Conservation (phyloP, 2,113 vertebrate species). For the Macroglossus sobrinus region DNA sequence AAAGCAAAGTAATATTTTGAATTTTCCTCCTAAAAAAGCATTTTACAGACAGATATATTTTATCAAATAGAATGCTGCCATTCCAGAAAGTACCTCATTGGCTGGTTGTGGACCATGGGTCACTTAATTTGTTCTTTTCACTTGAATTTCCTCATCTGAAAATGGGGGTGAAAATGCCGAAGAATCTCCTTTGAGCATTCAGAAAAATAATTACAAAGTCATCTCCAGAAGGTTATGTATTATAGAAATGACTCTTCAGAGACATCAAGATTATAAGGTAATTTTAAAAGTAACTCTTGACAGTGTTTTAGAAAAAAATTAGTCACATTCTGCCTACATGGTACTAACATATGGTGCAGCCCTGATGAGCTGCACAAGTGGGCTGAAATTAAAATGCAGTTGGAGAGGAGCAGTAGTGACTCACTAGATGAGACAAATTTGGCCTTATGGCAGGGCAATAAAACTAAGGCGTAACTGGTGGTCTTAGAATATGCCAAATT, state of each 20-base stretch:
- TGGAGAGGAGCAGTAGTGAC: constrained; percentile 63
- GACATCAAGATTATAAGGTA: constrained; percentile 58
- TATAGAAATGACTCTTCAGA: constrained; percentile 53
- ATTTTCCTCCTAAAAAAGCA: not conserved
- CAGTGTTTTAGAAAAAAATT: constrained; percentile 59
- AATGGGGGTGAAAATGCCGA: constrained; percentile 27
- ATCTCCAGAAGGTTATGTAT: constrained; percentile 53
- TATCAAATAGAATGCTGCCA: not conserved
- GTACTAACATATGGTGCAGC: constrained; percentile 72
- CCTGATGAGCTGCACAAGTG: constrained; percentile 63
- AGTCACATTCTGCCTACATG: constrained; percentile 75
- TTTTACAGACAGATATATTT: not conserved
- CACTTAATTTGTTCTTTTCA: not conserved
- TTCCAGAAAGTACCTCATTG: not conserved
- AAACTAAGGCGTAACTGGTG: constrained; percentile 21
- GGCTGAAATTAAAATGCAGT: constrained; percentile 66
- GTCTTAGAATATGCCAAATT: not conserved
- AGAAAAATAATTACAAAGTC: constrained; percentile 52
- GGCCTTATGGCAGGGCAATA: constrained; percentile 59
- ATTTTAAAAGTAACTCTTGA: constrained; percentile 65
- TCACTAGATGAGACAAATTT: constrained; percentile 63
- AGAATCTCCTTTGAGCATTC: not conserved
- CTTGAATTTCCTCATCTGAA: constrained; percentile 37
- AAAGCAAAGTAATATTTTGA: constrained; percentile 12
- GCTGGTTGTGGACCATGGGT: not conserved